Percentiles rank a stretch among this genome's conserved stretches.
Evolutionary conservation across 1,140 invertebrate genomes (phyloP).

Genomic region (Drosophila takahashii): DNA sequence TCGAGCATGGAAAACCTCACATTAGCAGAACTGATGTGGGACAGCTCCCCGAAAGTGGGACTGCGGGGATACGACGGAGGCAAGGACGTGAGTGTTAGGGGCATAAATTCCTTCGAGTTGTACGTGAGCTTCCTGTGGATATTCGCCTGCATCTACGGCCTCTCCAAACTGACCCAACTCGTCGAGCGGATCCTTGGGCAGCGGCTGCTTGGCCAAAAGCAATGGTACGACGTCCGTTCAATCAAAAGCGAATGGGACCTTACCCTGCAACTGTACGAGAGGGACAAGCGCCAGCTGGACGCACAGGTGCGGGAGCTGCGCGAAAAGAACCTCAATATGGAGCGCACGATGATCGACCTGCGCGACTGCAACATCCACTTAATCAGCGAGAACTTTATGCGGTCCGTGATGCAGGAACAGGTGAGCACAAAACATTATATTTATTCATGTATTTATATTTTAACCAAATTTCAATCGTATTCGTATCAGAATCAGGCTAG

Average conservation of each 20-base stretch:
- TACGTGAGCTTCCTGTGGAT: constrained; percentile 68
- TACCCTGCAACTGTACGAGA: constrained; percentile 50
- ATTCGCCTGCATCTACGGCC: constrained; percentile 53
- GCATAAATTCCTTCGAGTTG: constrained; percentile 26
- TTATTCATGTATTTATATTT: too few relatives aligned
- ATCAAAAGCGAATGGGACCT: constrained; percentile 60
- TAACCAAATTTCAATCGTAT: too few relatives aligned
- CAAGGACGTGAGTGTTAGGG: background rate
- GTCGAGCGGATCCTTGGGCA: constrained; percentile 47
- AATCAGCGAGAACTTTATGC: constrained; percentile 69
- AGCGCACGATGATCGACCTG: constrained; percentile 51
- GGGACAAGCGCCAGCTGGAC: constrained; percentile 45
- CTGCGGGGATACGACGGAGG: background rate
- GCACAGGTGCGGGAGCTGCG: constrained; percentile 43
- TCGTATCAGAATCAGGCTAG: too few relatives aligned
- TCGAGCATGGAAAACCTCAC: constrained; percentile 32
- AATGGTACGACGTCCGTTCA: constrained; percentile 32
- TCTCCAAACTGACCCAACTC: constrained; percentile 54
- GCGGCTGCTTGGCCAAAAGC: constrained; percentile 30
- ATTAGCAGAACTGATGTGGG: constrained; percentile 24
- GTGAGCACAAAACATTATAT: background rate
- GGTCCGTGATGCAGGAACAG: constrained; percentile 54
- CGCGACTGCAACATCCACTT: constrained; percentile 63
- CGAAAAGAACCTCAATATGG: constrained; percentile 54
- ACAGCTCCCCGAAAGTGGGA: constrained; percentile 2